Conservation (phyloP, 1,140 invertebrate species). For the Pogonus chalceus region DNA sequence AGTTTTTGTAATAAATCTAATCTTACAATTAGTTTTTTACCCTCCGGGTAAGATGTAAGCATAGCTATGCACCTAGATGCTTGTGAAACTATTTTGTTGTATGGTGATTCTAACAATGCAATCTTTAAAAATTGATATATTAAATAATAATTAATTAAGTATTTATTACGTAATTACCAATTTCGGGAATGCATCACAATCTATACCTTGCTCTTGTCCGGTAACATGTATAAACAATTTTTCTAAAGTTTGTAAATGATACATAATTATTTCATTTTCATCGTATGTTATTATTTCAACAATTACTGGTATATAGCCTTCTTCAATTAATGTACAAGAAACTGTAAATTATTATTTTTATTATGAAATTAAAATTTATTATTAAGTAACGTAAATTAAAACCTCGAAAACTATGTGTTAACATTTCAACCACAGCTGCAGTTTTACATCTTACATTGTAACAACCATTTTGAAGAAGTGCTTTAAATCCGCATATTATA, state of each 20-base stretch:
- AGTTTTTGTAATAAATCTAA: conserved; percentile 19
- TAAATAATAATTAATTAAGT: not conserved
- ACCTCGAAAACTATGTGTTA: conserved; percentile 23
- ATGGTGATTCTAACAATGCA: not conserved
- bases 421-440: conserved; percentile 18
- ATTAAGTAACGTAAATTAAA: conserved; percentile 1
- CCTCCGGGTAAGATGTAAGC: conserved; percentile 18
- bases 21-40: conserved; percentile 22
- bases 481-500: conserved; percentile 21
- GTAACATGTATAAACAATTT: conserved; percentile 20
- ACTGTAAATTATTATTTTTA: conserved; percentile 12
- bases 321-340: conserved; percentile 24
- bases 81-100: conserved; percentile 12
- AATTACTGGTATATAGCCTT: conserved; percentile 22
- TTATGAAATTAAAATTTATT: not conserved
- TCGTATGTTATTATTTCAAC: conserved; percentile 18
- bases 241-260: conserved; percentile 23
- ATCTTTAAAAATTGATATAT: conserved; percentile 11
- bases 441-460: conserved; percentile 21
- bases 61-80: conserved; percentile 18
- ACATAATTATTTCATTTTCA: conserved; percentile 16
- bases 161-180: conserved; percentile 14
- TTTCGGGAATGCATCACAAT: conserved; percentile 20
- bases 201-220: conserved; percentile 23
- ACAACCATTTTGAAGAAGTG: conserved; percentile 18